These are phyloP conservation scores for Coracopsis vasa DNA, from an alignment of 2,113 vertebrate species.

Conservation along the genomic window DNA sequence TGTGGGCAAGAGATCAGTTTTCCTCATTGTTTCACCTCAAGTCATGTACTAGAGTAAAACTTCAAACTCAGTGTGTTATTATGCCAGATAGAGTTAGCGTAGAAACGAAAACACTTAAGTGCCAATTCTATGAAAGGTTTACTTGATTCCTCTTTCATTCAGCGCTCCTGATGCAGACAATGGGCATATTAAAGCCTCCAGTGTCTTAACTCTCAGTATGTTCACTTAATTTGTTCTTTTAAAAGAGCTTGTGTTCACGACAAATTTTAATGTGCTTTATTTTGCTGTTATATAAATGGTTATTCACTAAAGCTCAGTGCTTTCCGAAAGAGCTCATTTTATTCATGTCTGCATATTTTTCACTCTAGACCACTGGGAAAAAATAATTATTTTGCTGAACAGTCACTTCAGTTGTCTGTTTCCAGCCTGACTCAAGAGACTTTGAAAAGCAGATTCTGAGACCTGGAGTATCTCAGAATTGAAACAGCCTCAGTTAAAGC, in stretches of 20 bases:
- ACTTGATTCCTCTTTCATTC: neutral
- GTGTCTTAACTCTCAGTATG: constrained; percentile 3
- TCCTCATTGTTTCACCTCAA: constrained; percentile 3
- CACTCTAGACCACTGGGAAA: neutral
- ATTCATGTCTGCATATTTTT: constrained; percentile 50
- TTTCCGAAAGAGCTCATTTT: constrained; percentile 23
- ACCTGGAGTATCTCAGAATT: neutral
- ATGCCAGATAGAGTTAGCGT: neutral
- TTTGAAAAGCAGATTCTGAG: neutral
- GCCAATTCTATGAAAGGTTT: neutral
- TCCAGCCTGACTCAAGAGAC: neutral
- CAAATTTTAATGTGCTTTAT: constrained; percentile 39
- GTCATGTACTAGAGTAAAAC: neutral
- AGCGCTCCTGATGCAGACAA: neutral
- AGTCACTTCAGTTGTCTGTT: neutral
- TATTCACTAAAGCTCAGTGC: constrained; percentile 26
- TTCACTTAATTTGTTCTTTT: constrained; percentile 31
- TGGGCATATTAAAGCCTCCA: constrained; percentile 8
- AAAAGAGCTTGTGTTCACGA: constrained; percentile 29
- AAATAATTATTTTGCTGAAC: constrained; percentile 17
- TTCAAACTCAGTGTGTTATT: neutral
- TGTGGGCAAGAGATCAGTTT: neutral
- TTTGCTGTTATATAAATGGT: constrained; percentile 25
- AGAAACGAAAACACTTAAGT: neutral
- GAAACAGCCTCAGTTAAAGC: neutral